Base-by-base conservation (phyloP, 2,888 invertebrate genomes). In the Globia sparganii region DNA sequence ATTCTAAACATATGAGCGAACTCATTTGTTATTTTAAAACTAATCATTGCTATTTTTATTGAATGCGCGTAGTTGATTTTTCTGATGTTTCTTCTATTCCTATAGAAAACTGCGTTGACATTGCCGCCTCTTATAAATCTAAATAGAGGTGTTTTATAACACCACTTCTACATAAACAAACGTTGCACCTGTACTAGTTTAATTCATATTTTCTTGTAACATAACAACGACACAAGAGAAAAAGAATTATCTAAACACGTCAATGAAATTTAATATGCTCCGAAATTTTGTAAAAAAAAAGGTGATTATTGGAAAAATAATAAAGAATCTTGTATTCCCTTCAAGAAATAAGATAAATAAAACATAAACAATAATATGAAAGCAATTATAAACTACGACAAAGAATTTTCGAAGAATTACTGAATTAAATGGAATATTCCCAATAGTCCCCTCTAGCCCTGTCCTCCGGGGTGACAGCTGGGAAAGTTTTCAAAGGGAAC, bases 61-160 rank as follows among this genome's bases (percentile, higher is more conserved):
- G 82, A 82, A 81, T 66, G 66, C 78, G 53, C 78, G 78, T 75
- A 78, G 77, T 66, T 73, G 53, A n/a, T 31, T 66, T 80, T 66
- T 65, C 8, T 34, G 34, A 75, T 61, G 59, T n/a, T 34, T n/a
- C n/a, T 46, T 67, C 13, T n/a, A 34, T 15, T 58, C 3, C 59
- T 43, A 53, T 37, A 75, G 34, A 66, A 58, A 37, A 49, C 59
- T 82, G 65, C 34, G 34, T 72, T 34, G 25, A 25, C 9, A 4
- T 34, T 43, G 68, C 34, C 28, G 43, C 66, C 21, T 9, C 25
- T 5, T n/a, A 59, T n/a, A 59, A 28, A 61, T 15, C 25, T 18
- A 28, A 49, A 15, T 11, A 49, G 8, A 21, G 15, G 11, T 21
- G 13, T 49, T 58, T 15, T 53, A 25, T 56, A 31, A 9, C 21